Conservation (phyloP, 1,140 invertebrate genomes). For the Ridgeia piscesae region DNA sequence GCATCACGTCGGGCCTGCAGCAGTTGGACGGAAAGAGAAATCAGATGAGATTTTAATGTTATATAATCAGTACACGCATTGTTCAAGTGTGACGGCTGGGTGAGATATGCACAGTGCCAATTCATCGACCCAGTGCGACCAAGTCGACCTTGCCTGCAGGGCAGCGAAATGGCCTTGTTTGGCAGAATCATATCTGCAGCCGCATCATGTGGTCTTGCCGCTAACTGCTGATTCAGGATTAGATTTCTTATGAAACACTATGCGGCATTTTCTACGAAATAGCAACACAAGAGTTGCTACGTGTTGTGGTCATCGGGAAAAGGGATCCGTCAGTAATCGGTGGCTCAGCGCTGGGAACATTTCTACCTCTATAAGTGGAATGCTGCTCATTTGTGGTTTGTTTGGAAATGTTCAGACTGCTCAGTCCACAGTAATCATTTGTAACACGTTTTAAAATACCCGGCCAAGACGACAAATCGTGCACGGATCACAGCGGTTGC, state of each 20-base stretch:
- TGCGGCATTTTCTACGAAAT: not conserved
- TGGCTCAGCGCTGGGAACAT: not conserved
- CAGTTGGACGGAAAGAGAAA: not conserved
- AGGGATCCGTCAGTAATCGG: too few species aligned
- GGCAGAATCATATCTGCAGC: not conserved
- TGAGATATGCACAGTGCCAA: not conserved
- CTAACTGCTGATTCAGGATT: not conserved
- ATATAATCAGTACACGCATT: not conserved
- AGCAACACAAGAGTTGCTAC: not conserved
- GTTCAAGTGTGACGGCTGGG: not conserved
- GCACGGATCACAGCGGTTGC: too few species aligned
- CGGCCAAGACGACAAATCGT: too few species aligned
- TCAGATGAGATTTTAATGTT: not conserved
- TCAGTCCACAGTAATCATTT: too few species aligned
- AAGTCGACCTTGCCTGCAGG: not conserved
- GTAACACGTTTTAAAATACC: too few species aligned
- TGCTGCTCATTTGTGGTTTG: not conserved
- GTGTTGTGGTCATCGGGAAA: too few species aligned
- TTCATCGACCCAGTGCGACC: not conserved
- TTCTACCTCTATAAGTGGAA: not conserved
- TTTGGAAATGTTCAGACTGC: not conserved
- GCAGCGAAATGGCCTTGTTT: not conserved
- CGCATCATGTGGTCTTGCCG: not conserved
- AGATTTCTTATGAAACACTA: not conserved
- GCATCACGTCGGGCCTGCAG: not conserved